Base-by-base conservation (phyloP, 2,888 invertebrate genomes). In the Strigamia crassipes region DNA sequence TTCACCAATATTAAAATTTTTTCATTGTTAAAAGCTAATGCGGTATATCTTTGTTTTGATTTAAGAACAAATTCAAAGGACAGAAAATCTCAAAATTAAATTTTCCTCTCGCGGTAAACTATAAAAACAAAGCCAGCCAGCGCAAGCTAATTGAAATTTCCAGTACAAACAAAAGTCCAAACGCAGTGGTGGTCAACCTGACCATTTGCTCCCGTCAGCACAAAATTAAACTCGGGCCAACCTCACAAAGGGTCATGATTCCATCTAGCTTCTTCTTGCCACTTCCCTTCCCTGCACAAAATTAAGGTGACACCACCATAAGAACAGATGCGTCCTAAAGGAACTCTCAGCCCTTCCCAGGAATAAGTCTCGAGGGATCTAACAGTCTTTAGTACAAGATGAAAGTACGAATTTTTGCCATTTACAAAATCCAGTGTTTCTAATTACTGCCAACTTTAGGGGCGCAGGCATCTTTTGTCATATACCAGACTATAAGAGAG, bases 161-260 rank as follows among this genome's bases (percentile, higher is more conserved):
- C 73, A 73, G 73, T 73, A 31, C 31, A 73, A 73, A 73, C 73
- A 73, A 73, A 73, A 73, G 73, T n/a, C 73, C 73, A 73, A 73
- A 31, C 73, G 4, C 73, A 73, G 31, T 73, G 73, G 73, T 73
- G 73, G 73, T 73, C 73, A 73, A 73, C 73, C 73, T 73, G 73
- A 73, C 73, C 73, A 73, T 73, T 73, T 73, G 73, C 73, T 73
- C 73, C 73, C 73, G 73, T 73, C 73, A 27, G 73, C 73, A 73
- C 73, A 73, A 73, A 73, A 73, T 73, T 73, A 73, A 73, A 73
- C 73, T 15, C n/a, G 73, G n/a, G 31, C 73, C 73, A 73, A 73
- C 73, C 31, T 73, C 73, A 27, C 23, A 27, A 51, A 31, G 73
- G 73, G 73, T 73, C 73, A 73, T 73, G 73, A 73, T 73, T 73